Percentiles rank a stretch among this genome's conserved stretches.
phyloP scores from a whole-genome alignment of 2,797 vertebrate species.

The Eupleurogrammus muticus region DNA sequence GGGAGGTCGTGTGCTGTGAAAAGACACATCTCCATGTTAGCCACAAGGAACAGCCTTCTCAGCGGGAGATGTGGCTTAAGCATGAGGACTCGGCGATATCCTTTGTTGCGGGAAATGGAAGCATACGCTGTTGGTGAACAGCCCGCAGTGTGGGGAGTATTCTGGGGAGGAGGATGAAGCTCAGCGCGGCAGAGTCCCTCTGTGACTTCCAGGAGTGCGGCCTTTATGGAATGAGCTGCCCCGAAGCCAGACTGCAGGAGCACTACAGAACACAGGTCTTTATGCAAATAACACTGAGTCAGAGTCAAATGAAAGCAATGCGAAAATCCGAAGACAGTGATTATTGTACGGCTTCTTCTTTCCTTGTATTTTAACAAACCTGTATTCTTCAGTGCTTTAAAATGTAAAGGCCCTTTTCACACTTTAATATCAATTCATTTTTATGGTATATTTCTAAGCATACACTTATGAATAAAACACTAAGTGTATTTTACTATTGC shows the following conservation, averaged over 20 bases:
- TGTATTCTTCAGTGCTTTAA: conserved; percentile 19
- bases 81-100: conserved; percentile 40
- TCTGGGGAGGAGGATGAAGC: conserved; percentile 38
- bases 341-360: not conserved
- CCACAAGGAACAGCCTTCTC: conserved; percentile 35
- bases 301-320: conserved; percentile 43
- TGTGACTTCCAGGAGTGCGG: conserved; percentile 61
- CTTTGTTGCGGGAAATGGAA: conserved; percentile 35
- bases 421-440: too few relatives aligned
- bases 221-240: conserved; percentile 62
- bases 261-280: conserved; percentile 56
- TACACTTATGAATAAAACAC: too few relatives aligned
- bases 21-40: conserved; percentile 9
- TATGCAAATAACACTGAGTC: conserved; percentile 58
- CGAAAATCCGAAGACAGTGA: conserved; percentile 28
- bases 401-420: not conserved
- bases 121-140: conserved; percentile 31
- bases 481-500: too few relatives aligned
- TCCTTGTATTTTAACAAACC: conserved; percentile 19
- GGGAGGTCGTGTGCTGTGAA: conserved; percentile 19
- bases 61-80: conserved; percentile 41
- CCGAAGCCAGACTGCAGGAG: conserved; percentile 51
- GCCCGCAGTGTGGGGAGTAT: conserved; percentile 46
- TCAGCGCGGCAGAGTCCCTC: conserved; percentile 57
- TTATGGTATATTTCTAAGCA: too few relatives aligned